Percentiles rank a stretch among this genome's conserved stretches.
Evolutionary conservation across 2,888 invertebrate species (phyloP).

Genomic region (Allygus modestus): DNA sequence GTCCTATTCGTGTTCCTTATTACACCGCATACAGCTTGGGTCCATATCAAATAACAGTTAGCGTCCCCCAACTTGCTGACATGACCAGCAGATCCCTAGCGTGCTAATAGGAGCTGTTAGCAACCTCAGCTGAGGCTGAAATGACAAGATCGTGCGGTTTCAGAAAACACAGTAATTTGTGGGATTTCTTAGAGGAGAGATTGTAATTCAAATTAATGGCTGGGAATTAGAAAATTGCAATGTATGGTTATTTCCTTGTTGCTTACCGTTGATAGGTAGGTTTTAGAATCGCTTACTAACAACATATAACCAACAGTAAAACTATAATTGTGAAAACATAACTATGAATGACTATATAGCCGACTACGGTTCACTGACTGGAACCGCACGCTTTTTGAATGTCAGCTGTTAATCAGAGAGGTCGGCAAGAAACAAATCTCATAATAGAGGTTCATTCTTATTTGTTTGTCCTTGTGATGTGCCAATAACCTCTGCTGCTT

Average conservation of each 20-base stretch:
- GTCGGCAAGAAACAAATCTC: too few relatives aligned
- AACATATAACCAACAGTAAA: too few relatives aligned
- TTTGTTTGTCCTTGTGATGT: neutral
- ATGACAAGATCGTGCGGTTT: neutral
- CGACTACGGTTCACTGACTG: too few relatives aligned
- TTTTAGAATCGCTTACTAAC: too few relatives aligned
- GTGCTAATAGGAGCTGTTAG: neutral
- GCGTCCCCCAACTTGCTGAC: neutral
- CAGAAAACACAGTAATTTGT: neutral
- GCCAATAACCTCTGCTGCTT: neutral
- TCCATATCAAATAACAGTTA: neutral
- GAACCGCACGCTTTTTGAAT: too few relatives aligned
- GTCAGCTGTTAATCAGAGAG: too few relatives aligned
- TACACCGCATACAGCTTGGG: too few relatives aligned
- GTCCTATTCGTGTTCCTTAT: too few relatives aligned
- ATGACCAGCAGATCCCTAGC: neutral
- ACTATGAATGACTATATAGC: too few relatives aligned
- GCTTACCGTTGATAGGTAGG: too few relatives aligned
- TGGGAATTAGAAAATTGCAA: neutral
- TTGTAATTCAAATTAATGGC: neutral
- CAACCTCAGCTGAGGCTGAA: neutral
- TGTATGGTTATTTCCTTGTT: neutral
- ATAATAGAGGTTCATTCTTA: too few relatives aligned
- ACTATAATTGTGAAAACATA: too few relatives aligned
- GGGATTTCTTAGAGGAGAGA: neutral